Evolutionary conservation across 2,888 invertebrate species (phyloP), one percentile per base, ranked within the genome.

Genomic region (Seira sanloemensis): DNA sequence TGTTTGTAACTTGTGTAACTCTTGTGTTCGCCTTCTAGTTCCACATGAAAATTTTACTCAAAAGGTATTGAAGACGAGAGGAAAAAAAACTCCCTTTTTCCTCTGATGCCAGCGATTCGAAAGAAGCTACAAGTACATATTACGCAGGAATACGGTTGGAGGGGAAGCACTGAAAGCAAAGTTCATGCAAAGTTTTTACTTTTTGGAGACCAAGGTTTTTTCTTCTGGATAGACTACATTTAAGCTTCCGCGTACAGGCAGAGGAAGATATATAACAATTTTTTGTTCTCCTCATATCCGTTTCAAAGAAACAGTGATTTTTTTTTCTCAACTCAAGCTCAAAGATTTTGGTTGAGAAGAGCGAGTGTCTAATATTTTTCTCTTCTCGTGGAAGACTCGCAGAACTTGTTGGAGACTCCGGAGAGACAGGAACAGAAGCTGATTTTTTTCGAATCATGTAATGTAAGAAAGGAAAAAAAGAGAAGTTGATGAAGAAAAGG

Each of bases 21-120:
- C 62, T 62, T 62, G 62, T 62, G 62, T 62, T 62, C 62, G 62
- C 21, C 62, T 62, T 62, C 62, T 62, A 62, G 62, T 62, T 62
- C n/a, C 12, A 5, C 21, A 21, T 23, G 62, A 2, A 12, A 37
- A 37, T 37, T 37, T 37, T 9, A 37, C 12, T 9, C 62, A 50
- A n/a, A 18, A 50, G 16, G 4, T 37, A 4, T 50, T 12, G 2
- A 50, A 50, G 50, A 50, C 1, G 12, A 12, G n/a, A 50, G 19
- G 58, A 58, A 58, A 18, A 58, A 58, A 58, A n/a, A 62, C 62
- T 62, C 62, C 21, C 2, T 21, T 62, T 21, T 12, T 9, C 37
- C n/a, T n/a, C n/a, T n/a, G 37, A 37, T 62, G 62, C 62, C 62
- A 62, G 62, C 21, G 23, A 62, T 62, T 62, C 23, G 16, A 62